A percentile compares a stretch with the other conserved stretches of the same genome.
These are phyloP conservation scores for Spodoptera littoralis DNA, from an alignment of 2,888 invertebrate genomes.

Conservation along the genomic window DNA sequence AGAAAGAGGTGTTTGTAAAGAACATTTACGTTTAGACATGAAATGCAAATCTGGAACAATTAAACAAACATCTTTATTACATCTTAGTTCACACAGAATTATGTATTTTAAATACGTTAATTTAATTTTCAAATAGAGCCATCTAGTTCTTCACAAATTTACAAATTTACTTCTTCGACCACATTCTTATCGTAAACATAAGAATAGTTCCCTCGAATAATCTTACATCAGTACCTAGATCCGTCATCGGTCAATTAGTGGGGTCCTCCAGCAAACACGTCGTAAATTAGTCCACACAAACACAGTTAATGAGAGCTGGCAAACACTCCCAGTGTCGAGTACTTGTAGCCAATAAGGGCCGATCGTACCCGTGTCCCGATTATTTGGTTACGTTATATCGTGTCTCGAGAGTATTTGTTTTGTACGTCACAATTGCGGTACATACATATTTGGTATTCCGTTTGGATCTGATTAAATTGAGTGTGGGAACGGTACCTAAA, in stretches of 20 bases:
- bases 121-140: too few relatives aligned
- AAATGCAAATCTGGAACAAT: too few relatives aligned
- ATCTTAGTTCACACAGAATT: too few relatives aligned
- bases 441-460: constrained; percentile 17
- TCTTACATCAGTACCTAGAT: constrained; percentile 61
- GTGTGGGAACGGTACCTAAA: background rate
- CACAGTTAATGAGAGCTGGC: constrained; percentile 82
- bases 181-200: background rate
- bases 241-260: constrained; percentile 79
- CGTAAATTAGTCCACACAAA: constrained; percentile 86
- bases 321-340: constrained; percentile 81
- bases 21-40: too few relatives aligned
- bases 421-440: constrained; percentile 43
- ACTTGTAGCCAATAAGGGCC: constrained; percentile 84
- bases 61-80: too few relatives aligned
- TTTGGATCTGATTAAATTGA: constrained; percentile 7
- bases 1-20: too few relatives aligned
- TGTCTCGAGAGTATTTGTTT: constrained; percentile 72
- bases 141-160: too few relatives aligned
- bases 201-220: constrained; percentile 40
- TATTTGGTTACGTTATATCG: constrained; percentile 77
- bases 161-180: too few relatives aligned
- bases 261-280: constrained; percentile 79
- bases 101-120: too few relatives aligned
- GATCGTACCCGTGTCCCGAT: constrained; percentile 75